phyloP scores from a whole-genome alignment of 2,797 vertebrate genomes.

The Pelodytes ibericus region DNA sequence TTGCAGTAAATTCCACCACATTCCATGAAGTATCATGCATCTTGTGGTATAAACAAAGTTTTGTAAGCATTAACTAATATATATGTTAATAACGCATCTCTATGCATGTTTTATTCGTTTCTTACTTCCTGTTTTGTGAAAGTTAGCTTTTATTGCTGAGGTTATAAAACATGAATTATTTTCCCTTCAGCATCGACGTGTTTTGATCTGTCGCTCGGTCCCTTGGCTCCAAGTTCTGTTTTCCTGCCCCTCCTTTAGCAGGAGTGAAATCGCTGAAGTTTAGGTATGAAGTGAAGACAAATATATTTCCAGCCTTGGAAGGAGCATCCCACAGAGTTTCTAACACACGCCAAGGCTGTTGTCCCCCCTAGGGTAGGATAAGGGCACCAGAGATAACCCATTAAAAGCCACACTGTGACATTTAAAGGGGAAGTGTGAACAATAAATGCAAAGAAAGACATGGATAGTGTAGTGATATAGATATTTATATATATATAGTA shows the following conservation, averaged over 20 bases:
- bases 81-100: conserved; percentile 31
- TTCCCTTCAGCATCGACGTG: conserved; percentile 53
- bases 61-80: conserved; percentile 18
- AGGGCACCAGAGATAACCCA: conserved; percentile 40
- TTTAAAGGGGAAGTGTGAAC: too few relatives aligned
- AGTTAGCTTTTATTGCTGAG: conserved; percentile 44
- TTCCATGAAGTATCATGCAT: background rate
- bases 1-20: background rate
- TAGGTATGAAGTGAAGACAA: conserved; percentile 54
- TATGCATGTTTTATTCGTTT: conserved; percentile 34
- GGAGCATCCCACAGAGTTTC: conserved; percentile 51
- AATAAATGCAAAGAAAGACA: too few relatives aligned
- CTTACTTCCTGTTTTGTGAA: conserved; percentile 44
- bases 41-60: conserved; percentile 8
- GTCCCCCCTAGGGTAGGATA: conserved; percentile 43
- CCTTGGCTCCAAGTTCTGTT: conserved; percentile 53
- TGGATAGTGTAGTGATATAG: too few relatives aligned
- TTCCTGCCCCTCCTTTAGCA: conserved; percentile 51
- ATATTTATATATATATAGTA: too few relatives aligned
- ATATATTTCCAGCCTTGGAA: conserved; percentile 51
- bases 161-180: conserved; percentile 53
- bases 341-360: conserved; percentile 34
- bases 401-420: conserved; percentile 5
- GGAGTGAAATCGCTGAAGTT: conserved; percentile 49
- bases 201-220: conserved; percentile 53